Evolutionary conservation across 2,888 invertebrate species (phyloP), one percentile per base, ranked within the genome.

Genomic region (Lasioglossum vierecki): DNA sequence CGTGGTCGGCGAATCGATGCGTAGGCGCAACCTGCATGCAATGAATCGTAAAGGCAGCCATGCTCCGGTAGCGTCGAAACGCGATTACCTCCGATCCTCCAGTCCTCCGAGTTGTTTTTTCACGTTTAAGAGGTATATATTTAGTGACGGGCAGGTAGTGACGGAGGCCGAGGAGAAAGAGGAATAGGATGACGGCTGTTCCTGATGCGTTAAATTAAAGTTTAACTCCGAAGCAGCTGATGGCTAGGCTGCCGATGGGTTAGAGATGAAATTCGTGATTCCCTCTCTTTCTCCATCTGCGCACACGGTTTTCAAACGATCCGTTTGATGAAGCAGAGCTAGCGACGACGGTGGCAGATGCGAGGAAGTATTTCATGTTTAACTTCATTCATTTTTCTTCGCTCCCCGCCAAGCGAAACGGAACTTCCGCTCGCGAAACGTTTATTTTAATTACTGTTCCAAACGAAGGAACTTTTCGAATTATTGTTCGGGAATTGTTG

Each of bases 191-290:
- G 88, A 89, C 89, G 87, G 91, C 84, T 89, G 91, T 90, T 92
- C 83, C 89, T 92, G 94, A 94, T 94, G 94, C 94, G 94, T 94
- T 94, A 94, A 94, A 94, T 94, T 94, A 93, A 94, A 94, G 92
- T 93, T 92, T 91, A 93, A 94, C 90, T 92, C 91, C 90, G 91
- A 88, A 92, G 90, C 90, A 88, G 86, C 86, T 84, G 91, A 90
- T 88, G 89, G 76, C 35, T 60, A 70, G 83, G 60, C 76, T 75
- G 82, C 76, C 88, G 88, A 86, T 90, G 86, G 84, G 71, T 89
- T 86, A 84, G 84, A 90, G 89, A 91, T 90, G 92, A 92, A 91
- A 91, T 86, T 88, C 88, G 88, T 88, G 89, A 89, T 88, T 89
- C 79, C 80, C 83, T 85, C 70, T 78, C 70, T 78, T 82, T 82